Conservation (phyloP, 2,113 vertebrate genomes). For the Calidris pugnax region DNA sequence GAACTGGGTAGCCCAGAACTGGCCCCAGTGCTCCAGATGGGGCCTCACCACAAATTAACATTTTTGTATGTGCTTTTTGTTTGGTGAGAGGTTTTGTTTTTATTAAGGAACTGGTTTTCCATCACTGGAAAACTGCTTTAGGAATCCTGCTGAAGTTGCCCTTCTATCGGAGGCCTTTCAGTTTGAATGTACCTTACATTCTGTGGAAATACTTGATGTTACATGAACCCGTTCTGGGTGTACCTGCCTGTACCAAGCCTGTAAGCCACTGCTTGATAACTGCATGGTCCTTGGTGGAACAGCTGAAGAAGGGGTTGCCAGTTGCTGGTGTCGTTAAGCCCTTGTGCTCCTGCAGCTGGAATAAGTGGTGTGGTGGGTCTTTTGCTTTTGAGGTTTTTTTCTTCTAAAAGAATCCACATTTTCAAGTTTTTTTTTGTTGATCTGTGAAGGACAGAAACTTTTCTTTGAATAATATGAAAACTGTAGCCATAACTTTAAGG, state of each 20-base stretch:
- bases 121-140: not conserved
- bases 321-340: accelerated
- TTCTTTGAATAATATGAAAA: not conserved
- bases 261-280: not conserved
- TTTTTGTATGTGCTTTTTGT: not conserved
- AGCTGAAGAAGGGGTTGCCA: not conserved
- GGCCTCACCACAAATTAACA: no score
- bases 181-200: not conserved
- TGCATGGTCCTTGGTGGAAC: not conserved
- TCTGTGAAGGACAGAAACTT: not conserved
- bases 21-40: no score
- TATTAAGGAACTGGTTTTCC: not conserved
- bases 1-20: no score
- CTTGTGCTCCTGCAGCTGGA: not conserved
- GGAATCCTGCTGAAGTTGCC: not conserved
- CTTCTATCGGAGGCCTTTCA: not conserved
- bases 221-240: not conserved
- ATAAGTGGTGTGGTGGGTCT: not conserved
- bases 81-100: not conserved
- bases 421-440: not conserved
- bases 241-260: not conserved
- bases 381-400: not conserved
- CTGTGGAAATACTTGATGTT: not conserved
- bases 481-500: not conserved
- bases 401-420: not conserved